Percentiles rank a stretch among this genome's conserved stretches.
Conservation (phyloP, 2,888 invertebrate species). For the Parnassius smintheus region DNA sequence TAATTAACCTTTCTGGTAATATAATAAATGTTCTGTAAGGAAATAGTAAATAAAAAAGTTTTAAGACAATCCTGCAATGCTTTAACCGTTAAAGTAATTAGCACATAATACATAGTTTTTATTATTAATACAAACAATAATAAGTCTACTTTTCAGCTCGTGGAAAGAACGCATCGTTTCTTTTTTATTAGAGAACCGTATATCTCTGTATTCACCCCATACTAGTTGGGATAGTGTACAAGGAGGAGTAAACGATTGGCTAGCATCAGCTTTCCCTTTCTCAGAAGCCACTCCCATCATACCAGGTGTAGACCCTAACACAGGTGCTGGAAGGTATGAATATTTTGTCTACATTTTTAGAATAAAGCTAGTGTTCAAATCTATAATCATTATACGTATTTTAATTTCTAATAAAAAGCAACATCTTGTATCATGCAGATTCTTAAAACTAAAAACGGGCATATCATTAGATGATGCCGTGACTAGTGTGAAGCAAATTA, state of each 20-base stretch:
- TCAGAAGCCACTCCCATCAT: slow-evolving; percentile 59
- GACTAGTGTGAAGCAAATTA: slow-evolving; percentile 84
- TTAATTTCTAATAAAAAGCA: neutral
- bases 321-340: slow-evolving; percentile 76
- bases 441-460: slow-evolving; percentile 45
- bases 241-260: slow-evolving; percentile 96
- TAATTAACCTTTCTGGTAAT: no score
- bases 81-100: no score
- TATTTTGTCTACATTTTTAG: no score
- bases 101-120: no score
- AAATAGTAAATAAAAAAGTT: no score
- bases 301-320: slow-evolving; percentile 56
- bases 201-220: slow-evolving; percentile 96
- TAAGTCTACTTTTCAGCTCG: slow-evolving; percentile 57
- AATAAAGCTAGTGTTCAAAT: no score
- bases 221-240: slow-evolving; percentile 92
- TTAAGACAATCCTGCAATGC: no score
- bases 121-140: no score
- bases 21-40: no score
- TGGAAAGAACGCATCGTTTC: slow-evolving; percentile 92
- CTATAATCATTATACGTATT: neutral
- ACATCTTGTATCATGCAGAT: slow-evolving; percentile 43
- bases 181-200: slow-evolving; percentile 89
- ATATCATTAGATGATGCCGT: slow-evolving; percentile 82
- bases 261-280: slow-evolving; percentile 85